Evolutionary conservation across 1,140 invertebrate species (phyloP).

Genomic region (Drosophila biarmipes): DNA sequence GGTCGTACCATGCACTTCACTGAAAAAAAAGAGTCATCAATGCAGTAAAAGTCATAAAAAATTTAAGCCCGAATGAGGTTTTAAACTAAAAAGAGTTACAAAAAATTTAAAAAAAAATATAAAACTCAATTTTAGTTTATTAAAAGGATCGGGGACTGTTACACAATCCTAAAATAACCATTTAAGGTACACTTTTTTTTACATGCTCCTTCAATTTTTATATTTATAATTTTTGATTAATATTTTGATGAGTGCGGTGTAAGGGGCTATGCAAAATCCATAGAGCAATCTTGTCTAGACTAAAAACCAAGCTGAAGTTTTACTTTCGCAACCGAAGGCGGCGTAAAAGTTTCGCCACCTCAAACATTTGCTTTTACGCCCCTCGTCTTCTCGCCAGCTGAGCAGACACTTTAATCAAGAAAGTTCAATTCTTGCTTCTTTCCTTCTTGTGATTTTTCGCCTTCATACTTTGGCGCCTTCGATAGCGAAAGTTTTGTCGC

Average conservation of each 20-base stretch:
- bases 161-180: too few relatives aligned
- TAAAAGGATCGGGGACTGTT: too few relatives aligned
- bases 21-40: background rate
- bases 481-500: slow-evolving; percentile 52
- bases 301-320: slow-evolving; percentile 66
- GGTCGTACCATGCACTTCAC: slow-evolving; percentile 46
- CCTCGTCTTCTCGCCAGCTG: background rate
- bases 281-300: slow-evolving; percentile 58
- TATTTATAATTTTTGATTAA: background rate
- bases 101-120: too few relatives aligned
- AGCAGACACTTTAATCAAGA: slow-evolving; percentile 11
- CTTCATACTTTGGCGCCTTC: background rate
- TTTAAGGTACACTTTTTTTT: too few relatives aligned
- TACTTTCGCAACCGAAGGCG: slow-evolving; percentile 53
- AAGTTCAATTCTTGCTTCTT: slow-evolving; percentile 1
- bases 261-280: slow-evolving; percentile 35
- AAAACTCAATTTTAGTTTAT: too few relatives aligned
- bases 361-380: slow-evolving; percentile 2
- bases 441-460: background rate
- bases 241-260: slow-evolving; percentile 13
- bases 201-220: background rate
- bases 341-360: slow-evolving; percentile 18
- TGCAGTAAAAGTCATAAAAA: background rate
- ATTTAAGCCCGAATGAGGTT: background rate
- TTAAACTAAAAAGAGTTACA: too few relatives aligned